These are phyloP conservation scores for Latrodectus hesperus DNA, from an alignment of 2,888 invertebrate genomes.

Conservation along the genomic window DNA sequence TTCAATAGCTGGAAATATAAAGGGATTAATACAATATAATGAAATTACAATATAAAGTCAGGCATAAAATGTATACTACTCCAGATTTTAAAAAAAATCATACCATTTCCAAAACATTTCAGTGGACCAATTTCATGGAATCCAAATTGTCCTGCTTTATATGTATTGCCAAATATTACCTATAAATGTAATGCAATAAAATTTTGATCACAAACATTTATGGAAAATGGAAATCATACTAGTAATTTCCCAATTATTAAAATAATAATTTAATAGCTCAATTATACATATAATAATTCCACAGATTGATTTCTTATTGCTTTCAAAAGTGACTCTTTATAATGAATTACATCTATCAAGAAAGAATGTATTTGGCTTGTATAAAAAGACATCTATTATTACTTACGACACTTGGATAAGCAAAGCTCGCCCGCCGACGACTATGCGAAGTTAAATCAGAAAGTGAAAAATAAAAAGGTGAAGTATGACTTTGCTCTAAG, in stretches of 20 bases:
- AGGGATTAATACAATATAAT: background rate
- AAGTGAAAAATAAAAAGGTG: no score
- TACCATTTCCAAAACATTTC: slow-evolving; percentile 71
- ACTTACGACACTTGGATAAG: no score
- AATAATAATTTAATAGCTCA: background rate
- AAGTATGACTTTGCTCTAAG: no score
- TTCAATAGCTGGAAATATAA: slow-evolving; percentile 3
- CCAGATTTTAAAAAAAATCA: background rate
- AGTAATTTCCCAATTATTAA: background rate
- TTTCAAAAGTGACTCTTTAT: no score
- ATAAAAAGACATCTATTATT: no score
- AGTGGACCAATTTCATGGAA: slow-evolving; percentile 71
- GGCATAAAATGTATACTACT: background rate
- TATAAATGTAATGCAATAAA: background rate
- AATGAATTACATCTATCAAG: no score
- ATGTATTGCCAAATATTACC: slow-evolving; percentile 71
- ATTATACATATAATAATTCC: background rate
- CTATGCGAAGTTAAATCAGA: no score
- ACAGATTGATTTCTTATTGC: no score
- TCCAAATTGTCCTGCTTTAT: slow-evolving; percentile 70
- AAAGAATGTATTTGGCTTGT: no score
- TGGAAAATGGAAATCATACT: background rate
- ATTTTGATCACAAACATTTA: background rate
- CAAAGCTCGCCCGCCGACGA: no score
- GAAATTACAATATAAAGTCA: background rate